Evolutionary conservation across 2,113 vertebrate genomes (phyloP).

Genomic region (Scomber scombrus): DNA sequence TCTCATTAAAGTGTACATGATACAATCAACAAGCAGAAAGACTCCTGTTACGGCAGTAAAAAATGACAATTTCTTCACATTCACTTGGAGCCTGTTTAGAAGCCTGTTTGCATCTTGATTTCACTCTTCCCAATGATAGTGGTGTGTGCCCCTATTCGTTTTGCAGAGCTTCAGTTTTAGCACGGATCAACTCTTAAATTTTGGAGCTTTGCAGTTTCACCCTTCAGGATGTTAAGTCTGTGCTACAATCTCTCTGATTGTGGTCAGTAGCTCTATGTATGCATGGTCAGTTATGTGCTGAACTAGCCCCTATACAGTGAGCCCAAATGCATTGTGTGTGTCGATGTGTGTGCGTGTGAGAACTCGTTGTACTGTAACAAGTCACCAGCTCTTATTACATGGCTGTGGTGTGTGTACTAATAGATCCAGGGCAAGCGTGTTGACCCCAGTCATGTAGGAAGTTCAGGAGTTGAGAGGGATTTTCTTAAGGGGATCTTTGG

Average conservation of each 20-base stretch:
- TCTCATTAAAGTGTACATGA: too few species aligned
- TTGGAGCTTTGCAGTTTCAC: too few species aligned
- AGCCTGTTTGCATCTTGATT: neutral
- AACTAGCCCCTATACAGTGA: neutral
- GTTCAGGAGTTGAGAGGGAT: slow-evolving; percentile 87
- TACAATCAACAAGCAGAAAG: too few species aligned
- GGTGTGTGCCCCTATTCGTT: too few species aligned
- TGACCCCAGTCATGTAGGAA: slow-evolving; percentile 86
- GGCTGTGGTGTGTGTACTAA: slow-evolving; percentile 65
- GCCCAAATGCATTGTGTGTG: neutral
- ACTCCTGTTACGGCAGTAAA: too few species aligned
- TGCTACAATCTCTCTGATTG: neutral
- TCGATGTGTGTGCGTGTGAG: slow-evolving; percentile 27
- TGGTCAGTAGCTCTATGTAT: neutral
- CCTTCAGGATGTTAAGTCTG: neutral
- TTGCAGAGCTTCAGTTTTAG: too few species aligned
- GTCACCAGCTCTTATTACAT: slow-evolving; percentile 67
- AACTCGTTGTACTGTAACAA: slow-evolving; percentile 41
- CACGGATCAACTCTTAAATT: too few species aligned
- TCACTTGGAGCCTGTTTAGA: neutral
- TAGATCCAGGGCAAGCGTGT: slow-evolving; percentile 69
- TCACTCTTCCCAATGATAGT: neutral
- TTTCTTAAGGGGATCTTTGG: slow-evolving; percentile 77
- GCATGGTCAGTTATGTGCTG: neutral
- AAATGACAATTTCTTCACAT: too few species aligned